phyloP scores from a whole-genome alignment of 2,797 vertebrate species.

The Melanotaenia pygmaea region DNA sequence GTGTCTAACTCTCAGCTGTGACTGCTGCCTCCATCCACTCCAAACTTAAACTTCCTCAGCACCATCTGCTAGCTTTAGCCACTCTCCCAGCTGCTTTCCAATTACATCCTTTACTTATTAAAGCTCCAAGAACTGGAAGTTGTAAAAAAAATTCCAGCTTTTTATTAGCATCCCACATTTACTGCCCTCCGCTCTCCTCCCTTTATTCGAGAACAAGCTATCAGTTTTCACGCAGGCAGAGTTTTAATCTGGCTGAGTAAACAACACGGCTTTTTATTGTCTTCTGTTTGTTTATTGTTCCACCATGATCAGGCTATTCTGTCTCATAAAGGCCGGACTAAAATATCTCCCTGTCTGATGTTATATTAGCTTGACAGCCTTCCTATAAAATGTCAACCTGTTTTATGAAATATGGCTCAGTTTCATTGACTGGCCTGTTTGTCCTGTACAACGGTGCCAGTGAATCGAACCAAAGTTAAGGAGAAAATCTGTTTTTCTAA shows the following conservation, averaged over 20 bases:
- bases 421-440: constrained; percentile 62
- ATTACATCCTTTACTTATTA: constrained; percentile 58
- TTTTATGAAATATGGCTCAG: constrained; percentile 53
- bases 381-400: constrained; percentile 26
- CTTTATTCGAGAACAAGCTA: constrained; percentile 26
- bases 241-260: constrained; percentile 69
- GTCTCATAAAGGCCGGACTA: constrained; percentile 59
- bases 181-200: constrained; percentile 39
- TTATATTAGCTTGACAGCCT: constrained; percentile 50
- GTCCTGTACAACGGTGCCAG: constrained; percentile 47
- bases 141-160: constrained; percentile 46
- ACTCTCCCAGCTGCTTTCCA: constrained; percentile 49
- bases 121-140: constrained; percentile 56
- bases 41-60: not conserved
- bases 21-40: not conserved
- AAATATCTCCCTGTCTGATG: constrained; percentile 45
- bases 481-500: constrained; percentile 15
- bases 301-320: constrained; percentile 56
- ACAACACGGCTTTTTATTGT: constrained; percentile 59
- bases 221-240: constrained; percentile 38
- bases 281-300: constrained; percentile 68
- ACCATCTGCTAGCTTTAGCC: not conserved
- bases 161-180: constrained; percentile 63
- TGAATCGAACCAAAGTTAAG: constrained; percentile 29
- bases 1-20: too few relatives aligned